Percentiles rank a stretch among this genome's conserved stretches.
Conservation (phyloP, 1,140 invertebrate species). For the Bombyx mandarina region DNA sequence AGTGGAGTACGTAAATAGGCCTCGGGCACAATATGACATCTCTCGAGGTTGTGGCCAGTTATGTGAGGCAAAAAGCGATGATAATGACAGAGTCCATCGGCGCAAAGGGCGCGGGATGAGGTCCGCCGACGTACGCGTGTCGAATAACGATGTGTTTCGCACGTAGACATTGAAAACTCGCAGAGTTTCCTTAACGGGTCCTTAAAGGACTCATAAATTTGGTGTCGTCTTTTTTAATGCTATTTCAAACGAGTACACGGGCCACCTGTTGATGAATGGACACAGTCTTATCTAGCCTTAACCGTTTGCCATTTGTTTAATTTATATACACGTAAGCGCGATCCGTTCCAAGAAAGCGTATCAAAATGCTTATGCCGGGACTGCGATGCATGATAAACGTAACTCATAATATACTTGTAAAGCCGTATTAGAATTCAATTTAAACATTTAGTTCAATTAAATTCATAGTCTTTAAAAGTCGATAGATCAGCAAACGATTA, state of each 20-base stretch:
- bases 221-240: background rate
- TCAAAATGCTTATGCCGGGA: too few species aligned
- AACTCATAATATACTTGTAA: too few species aligned
- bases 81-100: conserved; percentile 57
- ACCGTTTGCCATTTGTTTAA: too few species aligned
- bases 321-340: too few species aligned
- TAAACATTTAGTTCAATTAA: too few species aligned
- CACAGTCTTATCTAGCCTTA: background rate
- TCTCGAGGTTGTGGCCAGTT: conserved; percentile 35
- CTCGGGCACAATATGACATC: conserved; percentile 25
- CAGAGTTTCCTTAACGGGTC: conserved; percentile 14
- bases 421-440: too few species aligned
- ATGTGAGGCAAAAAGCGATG: conserved; percentile 60
- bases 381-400: too few species aligned
- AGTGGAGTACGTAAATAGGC: conserved; percentile 14
- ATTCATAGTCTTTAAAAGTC: too few species aligned
- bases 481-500: too few species aligned
- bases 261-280: conserved; percentile 1
- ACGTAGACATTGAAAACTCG: conserved; percentile 19
- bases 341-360: too few species aligned
- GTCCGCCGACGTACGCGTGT: conserved; percentile 29
- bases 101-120: conserved; percentile 48
- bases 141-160: conserved; percentile 40
- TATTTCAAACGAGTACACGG: background rate
- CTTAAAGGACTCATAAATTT: background rate